Base-by-base conservation (phyloP, 2,797 vertebrate species). In the Sebastes diaconus region DNA sequence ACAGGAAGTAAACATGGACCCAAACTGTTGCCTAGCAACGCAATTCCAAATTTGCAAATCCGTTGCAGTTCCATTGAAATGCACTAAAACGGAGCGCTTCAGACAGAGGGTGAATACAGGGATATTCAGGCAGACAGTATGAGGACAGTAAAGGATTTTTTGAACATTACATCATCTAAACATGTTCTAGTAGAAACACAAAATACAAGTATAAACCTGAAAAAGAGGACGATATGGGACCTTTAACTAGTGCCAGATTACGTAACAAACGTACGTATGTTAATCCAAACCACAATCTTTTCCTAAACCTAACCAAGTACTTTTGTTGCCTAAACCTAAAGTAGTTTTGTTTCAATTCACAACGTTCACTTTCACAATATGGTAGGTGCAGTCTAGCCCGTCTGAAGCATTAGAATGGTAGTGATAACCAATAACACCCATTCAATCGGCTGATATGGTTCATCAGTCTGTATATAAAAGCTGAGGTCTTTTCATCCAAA, bases 171-270 rank as follows among this genome's bases (percentile, higher is more conserved):
- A 16, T 42, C 39, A 42, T 42, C 0, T 42, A 42, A 42, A 42
- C 39, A 42, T 42, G 39, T 42, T 42, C 13, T 42, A 42, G 39
- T 42, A 0, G 39, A 42, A 42, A 42, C 39, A 42, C 39, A 42
- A 42, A 42, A 42, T 42, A 16, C 39, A 42, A 42, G 39, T 42
- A 42, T 42, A 0, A 42, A 42, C 39, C 39, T 42, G 39, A 42
- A 42, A 0, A 42, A 0, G 39, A 42, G 0, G 0, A 42, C 0
- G 39, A 42, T 42, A 42, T 42, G 39, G 39, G 39, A 16, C 14
- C 14, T 42, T 42, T 46, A 55, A 55, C 22, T 24, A 24, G 1
- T 5, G 4, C 11, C 54, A 55, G n/a, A 13, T 55, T 55, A 24
- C 5, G 54, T 0, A 58, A 25, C 55, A 58, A 57, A 57, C 3